These are phyloP conservation scores for Anabacerthia variegaticeps DNA, from an alignment of 2,797 vertebrate genomes.

Conservation along the genomic window DNA sequence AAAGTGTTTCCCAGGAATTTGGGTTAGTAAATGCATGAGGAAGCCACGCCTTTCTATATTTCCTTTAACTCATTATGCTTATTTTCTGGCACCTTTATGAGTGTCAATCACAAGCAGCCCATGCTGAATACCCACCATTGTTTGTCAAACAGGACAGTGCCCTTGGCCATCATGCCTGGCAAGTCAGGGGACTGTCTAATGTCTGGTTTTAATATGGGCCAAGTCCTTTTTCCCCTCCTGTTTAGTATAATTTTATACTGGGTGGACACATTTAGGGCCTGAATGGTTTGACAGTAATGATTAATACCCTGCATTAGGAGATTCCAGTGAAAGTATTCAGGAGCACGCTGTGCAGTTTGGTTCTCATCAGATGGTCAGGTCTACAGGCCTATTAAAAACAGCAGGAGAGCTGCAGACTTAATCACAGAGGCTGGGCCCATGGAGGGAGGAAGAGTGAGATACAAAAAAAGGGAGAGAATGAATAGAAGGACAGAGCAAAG, in stretches of 20 bases:
- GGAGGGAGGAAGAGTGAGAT: slow-evolving; percentile 65
- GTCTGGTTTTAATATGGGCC: slow-evolving; percentile 62
- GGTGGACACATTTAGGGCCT: slow-evolving; percentile 83
- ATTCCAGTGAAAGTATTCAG: slow-evolving; percentile 82
- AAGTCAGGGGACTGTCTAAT: background rate
- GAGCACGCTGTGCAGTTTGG: slow-evolving; percentile 78
- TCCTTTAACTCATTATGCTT: background rate
- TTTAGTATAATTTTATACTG: slow-evolving; percentile 73
- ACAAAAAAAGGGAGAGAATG: slow-evolving; percentile 46
- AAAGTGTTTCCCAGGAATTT: background rate
- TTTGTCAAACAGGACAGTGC: slow-evolving; percentile 14
- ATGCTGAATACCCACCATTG: background rate
- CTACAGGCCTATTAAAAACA: slow-evolving; percentile 83
- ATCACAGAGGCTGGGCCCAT: slow-evolving; percentile 79
- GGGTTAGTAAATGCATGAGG: background rate
- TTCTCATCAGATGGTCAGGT: slow-evolving; percentile 81
- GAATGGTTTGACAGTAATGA: slow-evolving; percentile 84
- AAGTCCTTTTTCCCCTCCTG: slow-evolving; percentile 46
- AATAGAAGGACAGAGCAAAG: slow-evolving; percentile 5
- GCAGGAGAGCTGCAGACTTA: slow-evolving; percentile 83
- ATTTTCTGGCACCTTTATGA: background rate
- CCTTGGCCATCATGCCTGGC: background rate
- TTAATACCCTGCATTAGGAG: slow-evolving; percentile 87
- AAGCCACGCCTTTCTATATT: background rate
- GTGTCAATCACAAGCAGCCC: background rate